A percentile compares a stretch with the other conserved stretches of the same genome.
These are phyloP conservation scores for Archocentrus centrarchus DNA, from an alignment of 2,113 vertebrate genomes.

Conservation along the genomic window DNA sequence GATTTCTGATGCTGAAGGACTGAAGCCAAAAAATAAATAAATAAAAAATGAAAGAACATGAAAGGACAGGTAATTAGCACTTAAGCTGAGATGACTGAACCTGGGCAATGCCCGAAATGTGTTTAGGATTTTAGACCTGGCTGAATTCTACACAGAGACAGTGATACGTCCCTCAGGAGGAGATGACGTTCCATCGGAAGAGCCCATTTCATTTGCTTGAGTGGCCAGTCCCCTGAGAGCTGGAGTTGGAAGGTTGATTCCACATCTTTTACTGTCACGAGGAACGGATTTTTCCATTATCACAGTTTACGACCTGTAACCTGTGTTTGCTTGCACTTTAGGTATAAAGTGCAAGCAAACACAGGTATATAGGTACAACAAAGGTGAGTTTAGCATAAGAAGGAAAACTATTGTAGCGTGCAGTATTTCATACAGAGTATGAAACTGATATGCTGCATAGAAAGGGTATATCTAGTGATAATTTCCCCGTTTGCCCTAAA, in stretches of 20 bases:
- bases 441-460: too few relatives aligned
- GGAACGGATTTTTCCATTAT: background rate
- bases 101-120: too few relatives aligned
- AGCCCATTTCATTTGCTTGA: slow-evolving; percentile 47
- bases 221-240: slow-evolving; percentile 15
- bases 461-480: too few relatives aligned
- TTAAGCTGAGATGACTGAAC: background rate
- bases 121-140: background rate
- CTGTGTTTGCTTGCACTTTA: background rate
- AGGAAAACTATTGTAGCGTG: too few relatives aligned
- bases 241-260: background rate
- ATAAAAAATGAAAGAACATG: background rate
- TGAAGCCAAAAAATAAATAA: background rate
- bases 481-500: too few relatives aligned
- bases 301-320: background rate
- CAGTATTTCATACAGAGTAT: too few relatives aligned
- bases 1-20: background rate
- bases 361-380: too few relatives aligned
- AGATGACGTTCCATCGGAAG: background rate
- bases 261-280: slow-evolving; percentile 5
- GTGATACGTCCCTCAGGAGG: slow-evolving; percentile 4
- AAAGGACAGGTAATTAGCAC: slow-evolving; percentile 15
- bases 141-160: slow-evolving; percentile 19
- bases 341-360: too few relatives aligned
- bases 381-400: too few relatives aligned